Conservation (phyloP, 1,140 invertebrate genomes). For the Rhopalosiphum padi region DNA sequence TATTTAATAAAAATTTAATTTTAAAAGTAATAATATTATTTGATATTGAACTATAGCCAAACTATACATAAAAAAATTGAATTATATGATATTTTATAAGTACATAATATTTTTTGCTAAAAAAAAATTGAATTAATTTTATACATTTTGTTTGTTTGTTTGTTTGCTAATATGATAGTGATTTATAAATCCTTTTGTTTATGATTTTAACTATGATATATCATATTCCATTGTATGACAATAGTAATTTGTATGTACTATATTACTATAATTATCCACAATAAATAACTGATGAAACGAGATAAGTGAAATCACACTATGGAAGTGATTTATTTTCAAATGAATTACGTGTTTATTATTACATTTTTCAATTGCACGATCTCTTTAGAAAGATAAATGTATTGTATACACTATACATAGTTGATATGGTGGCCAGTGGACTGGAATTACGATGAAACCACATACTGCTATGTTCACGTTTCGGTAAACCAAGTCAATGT, state of each 20-base stretch:
- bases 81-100: too few species aligned
- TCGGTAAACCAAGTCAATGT: constrained; percentile 24
- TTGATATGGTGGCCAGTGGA: background rate
- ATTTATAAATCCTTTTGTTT: background rate
- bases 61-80: background rate
- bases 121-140: too few species aligned
- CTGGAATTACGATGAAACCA: constrained; percentile 33
- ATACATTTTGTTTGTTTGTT: background rate
- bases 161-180: background rate
- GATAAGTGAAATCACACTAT: constrained; percentile 11
- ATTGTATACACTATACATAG: constrained; percentile 14
- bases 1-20: background rate
- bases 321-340: background rate
- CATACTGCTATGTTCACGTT: background rate
- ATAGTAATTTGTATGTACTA: constrained; percentile 2
- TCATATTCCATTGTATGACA: background rate
- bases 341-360: constrained; percentile 23
- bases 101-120: too few species aligned
- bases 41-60: background rate
- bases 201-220: background rate
- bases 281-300: constrained; percentile 8
- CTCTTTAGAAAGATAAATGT: background rate
- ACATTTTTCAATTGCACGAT: background rate
- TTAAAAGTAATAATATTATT: background rate
- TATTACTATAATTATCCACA: background rate